Base-by-base conservation (phyloP, 2,797 vertebrate species). In the Acrossocheilus fasciatus region DNA sequence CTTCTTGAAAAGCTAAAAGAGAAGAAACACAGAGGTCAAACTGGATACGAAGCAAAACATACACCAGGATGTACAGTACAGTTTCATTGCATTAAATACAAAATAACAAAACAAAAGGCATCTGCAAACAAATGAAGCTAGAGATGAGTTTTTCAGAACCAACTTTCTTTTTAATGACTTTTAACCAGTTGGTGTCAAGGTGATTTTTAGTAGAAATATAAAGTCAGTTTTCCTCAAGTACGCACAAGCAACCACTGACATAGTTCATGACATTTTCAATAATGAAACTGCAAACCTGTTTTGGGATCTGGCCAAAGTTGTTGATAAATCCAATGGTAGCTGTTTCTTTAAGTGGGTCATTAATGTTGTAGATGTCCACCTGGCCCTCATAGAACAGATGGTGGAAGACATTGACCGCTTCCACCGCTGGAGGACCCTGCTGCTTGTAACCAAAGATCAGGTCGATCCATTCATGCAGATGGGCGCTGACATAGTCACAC, bases 261-360 rank as follows among this genome's bases (percentile, higher is more conserved):
- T 43, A 43, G 41, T 43, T 43, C 41, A 43, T 43, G 41, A 43
- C 41, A 41, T 41, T 41, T 41, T 41, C 41, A 9, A 11, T 30
- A 17, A 68, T 34, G 2, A 18, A 39, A 12, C 4, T 0, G 6
- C 20, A 64, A 93, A 97, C 98, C 98, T 99, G 98, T 93, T 99
- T 99, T 88, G 98, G 98, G 92, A 99, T 99, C 93, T 99, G 98
- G 73, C 98, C 98, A 3, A 99, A 99, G 95, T 99, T 99, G 93
- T 99, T 99, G 92, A 99, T 99, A 93, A 99, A 99, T 87, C 98
- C 98, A 79, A 99, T 99, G 88, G 98, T 99, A 89, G 98, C 98
- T 0, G 98, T 99, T 92, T 99, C 98, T 91, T 99, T 99, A 8
- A 99, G 95, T 0, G 98, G 98, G 92, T 99, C 98, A n/a, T 99